Evolutionary conservation across 2,797 vertebrate species (phyloP).

Genomic region (Helarctos malayanus): DNA sequence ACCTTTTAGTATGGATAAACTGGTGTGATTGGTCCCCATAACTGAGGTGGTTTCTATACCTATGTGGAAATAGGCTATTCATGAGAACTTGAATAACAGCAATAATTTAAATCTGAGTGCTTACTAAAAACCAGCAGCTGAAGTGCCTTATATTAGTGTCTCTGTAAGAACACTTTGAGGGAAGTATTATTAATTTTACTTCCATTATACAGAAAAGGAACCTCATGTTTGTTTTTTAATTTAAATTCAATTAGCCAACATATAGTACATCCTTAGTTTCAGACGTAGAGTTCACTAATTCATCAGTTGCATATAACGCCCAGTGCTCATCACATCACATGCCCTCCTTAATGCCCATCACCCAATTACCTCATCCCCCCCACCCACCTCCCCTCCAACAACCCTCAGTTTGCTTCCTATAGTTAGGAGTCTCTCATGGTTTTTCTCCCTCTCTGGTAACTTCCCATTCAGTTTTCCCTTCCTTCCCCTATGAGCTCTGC

Average conservation of each 20-base stretch:
- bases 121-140: not conserved
- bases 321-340: no score
- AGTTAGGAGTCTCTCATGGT: no score
- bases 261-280: not conserved
- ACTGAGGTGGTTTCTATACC: not conserved
- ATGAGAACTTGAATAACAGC: not conserved
- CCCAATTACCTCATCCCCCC: no score
- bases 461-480: no score
- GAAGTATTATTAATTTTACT: not conserved
- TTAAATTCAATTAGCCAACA: not conserved
- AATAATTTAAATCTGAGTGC: not conserved
- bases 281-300: not conserved
- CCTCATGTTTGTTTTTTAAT: not conserved
- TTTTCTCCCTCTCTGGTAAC: no score
- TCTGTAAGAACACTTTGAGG: not conserved
- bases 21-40: not conserved
- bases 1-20: not conserved
- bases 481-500: no score
- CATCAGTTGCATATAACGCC: not conserved
- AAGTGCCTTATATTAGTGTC: not conserved
- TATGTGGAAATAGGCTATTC: not conserved
- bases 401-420: no score
- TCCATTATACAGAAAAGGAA: constrained; percentile 1
- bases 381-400: no score
- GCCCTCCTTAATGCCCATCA: no score